phyloP scores from a whole-genome alignment of 2,888 invertebrate species.

The Clanis bilineata region DNA sequence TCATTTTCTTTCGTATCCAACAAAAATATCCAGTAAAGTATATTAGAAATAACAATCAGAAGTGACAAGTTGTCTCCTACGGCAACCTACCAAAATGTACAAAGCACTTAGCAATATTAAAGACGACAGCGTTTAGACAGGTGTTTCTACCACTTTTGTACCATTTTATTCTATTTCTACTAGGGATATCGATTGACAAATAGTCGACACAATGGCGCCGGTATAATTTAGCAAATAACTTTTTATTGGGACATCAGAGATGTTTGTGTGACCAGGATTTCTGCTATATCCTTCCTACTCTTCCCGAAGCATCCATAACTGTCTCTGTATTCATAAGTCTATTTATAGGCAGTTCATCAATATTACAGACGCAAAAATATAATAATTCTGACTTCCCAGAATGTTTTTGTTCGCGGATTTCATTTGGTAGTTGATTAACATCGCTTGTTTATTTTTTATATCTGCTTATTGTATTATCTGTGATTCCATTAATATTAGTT shows the following conservation, averaged over 20 bases:
- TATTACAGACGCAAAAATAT: not conserved
- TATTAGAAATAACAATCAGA: too few relatives aligned
- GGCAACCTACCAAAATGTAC: too few relatives aligned
- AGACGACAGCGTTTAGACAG: not conserved
- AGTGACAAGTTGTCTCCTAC: too few relatives aligned
- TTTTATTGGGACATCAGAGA: constrained; percentile 54
- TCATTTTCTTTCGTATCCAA: too few relatives aligned
- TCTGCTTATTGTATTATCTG: not conserved
- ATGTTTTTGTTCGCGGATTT: not conserved
- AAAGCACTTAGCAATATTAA: not conserved
- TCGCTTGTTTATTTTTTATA: not conserved
- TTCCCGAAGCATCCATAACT: not conserved
- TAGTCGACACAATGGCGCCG: constrained; percentile 56
- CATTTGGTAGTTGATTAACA: not conserved
- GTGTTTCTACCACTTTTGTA: not conserved
- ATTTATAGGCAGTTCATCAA: not conserved
- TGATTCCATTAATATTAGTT: too few relatives aligned
- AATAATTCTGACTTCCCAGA: not conserved
- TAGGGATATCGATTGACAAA: constrained; percentile 49
- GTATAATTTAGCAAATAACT: constrained; percentile 58
- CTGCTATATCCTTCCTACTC: not conserved
- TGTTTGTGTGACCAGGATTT: constrained; percentile 37
- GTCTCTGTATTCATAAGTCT: not conserved
- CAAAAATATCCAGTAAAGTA: too few relatives aligned
- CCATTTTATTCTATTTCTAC: constrained; percentile 44